Base-by-base conservation (phyloP, 2,888 invertebrate species). In the Stenodera caucasica region DNA sequence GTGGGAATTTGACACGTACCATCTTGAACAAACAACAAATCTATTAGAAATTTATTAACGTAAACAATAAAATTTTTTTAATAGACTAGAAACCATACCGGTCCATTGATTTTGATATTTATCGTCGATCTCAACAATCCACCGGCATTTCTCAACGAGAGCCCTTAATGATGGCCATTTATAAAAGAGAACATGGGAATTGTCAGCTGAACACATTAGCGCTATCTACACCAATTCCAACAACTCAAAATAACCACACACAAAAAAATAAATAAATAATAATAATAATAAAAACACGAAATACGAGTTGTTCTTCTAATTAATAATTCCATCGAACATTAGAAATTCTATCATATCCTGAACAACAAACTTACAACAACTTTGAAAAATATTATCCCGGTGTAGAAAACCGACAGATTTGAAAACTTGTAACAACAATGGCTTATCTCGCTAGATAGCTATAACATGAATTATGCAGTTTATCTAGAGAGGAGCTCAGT, bases 111-210 rank as follows among this genome's bases (percentile, higher is more conserved):
- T 45, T 9, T 21, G 45, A 18, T 45, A 45, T 45, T 45, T 45
- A 21, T 45, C 9, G 21, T 12, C 45, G 45, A 45, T 45, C 15
- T 37, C 55, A 60, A 65, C 58, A 52, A 63, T 56, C 65, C 63
- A 8, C 11, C 32, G 32, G 9, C 15, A 45, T 59, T 61, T 65
- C 68, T 61, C 57, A 60, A 61, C 49, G 60, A 45, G 62, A 68
- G 66, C 67, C 69, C 67, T 72, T 78, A 78, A 78, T 77, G 78
- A 76, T 74, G 72, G 78, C 76, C 77, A 78, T 78, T 78, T 78
- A 77, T 78, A 78, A 77, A 77, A 74, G 77, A 77, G n/a, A n/a
- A 72, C 73, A 75, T 77, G 77, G 71, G 77, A 77, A 73, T 70
- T 71, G 75, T 70, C 77, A 76, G 76, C 74, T 78, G 77, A 68